Evolutionary conservation across 2,113 vertebrate genomes (phyloP).

Genomic region (Paradisaea rubra): DNA sequence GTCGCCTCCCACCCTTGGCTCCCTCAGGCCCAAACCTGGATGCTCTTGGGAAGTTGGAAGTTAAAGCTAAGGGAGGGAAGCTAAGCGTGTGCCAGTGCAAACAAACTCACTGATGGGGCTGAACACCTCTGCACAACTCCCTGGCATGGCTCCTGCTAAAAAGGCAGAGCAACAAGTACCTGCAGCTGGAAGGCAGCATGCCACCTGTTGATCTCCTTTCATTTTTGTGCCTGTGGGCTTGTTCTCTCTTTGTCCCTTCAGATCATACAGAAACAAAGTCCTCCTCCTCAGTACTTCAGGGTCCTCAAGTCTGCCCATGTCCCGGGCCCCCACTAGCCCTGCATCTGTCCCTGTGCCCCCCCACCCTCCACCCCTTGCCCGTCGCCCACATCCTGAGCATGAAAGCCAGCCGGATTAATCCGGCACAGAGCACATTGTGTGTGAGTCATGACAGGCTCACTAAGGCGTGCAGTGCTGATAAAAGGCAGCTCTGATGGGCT

Average conservation of each 20-base stretch:
- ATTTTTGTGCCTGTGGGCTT: background rate
- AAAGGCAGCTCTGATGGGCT: slow-evolving; percentile 76
- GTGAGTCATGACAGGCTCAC: slow-evolving; percentile 81
- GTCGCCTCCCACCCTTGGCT: background rate
- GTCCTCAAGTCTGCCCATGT: background rate
- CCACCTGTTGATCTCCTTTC: background rate
- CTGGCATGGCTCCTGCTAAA: background rate
- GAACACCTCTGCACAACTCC: background rate
- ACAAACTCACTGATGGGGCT: background rate
- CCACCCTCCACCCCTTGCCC: background rate
- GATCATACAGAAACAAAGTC: background rate
- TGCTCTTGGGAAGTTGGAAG: background rate
- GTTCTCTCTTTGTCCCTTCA: background rate
- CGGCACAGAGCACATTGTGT: slow-evolving; percentile 82
- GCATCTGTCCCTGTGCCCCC: background rate
- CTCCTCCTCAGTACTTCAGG: background rate
- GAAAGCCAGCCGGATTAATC: slow-evolving; percentile 78
- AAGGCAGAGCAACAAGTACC: background rate
- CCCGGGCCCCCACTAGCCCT: fast-evolving
- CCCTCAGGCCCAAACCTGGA: background rate
- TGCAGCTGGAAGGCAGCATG: background rate
- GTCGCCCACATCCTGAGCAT: slow-evolving; percentile 54
- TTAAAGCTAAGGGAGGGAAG: background rate
- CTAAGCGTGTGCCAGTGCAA: background rate
- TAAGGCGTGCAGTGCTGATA: slow-evolving; percentile 82